Percentiles rank a stretch among this genome's conserved stretches.
These are phyloP conservation scores for Zootermopsis nevadensis DNA, from an alignment of 2,888 invertebrate genomes.

Conservation along the genomic window DNA sequence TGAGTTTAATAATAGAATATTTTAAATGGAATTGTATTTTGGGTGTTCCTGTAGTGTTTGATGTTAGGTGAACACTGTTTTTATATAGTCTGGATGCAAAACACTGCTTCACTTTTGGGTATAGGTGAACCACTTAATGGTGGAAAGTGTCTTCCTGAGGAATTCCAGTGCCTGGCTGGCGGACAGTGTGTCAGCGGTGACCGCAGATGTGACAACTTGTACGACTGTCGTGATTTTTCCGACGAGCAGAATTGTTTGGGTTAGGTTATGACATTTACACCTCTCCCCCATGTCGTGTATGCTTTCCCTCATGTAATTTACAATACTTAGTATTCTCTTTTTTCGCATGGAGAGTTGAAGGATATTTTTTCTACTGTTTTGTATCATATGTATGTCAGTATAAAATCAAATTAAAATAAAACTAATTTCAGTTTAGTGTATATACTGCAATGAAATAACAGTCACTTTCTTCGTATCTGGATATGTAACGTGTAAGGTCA, in stretches of 20 bases:
- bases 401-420: too few relatives aligned
- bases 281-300: slow-evolving; percentile 4
- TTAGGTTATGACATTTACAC: slow-evolving; percentile 60
- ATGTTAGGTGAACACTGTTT: slow-evolving; percentile 1
- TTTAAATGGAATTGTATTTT: background rate
- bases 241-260: slow-evolving; percentile 89
- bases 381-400: too few relatives aligned
- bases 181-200: slow-evolving; percentile 81
- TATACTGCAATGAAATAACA: too few relatives aligned
- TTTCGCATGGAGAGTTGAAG: background rate
- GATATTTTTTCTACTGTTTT: background rate
- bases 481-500: too few relatives aligned
- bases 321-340: background rate
- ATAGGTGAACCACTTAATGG: slow-evolving; percentile 38
- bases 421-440: too few relatives aligned
- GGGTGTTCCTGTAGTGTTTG: background rate
- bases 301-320: background rate
- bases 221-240: slow-evolving; percentile 91
- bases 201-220: slow-evolving; percentile 88
- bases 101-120: background rate
- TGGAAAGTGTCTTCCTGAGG: slow-evolving; percentile 61
- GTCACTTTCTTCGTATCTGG: too few relatives aligned
- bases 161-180: slow-evolving; percentile 76
- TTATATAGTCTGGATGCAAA: slow-evolving; percentile 21
- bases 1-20: too few relatives aligned